Base-by-base conservation (phyloP, 2,888 invertebrate species). In the Euproctis similis region DNA sequence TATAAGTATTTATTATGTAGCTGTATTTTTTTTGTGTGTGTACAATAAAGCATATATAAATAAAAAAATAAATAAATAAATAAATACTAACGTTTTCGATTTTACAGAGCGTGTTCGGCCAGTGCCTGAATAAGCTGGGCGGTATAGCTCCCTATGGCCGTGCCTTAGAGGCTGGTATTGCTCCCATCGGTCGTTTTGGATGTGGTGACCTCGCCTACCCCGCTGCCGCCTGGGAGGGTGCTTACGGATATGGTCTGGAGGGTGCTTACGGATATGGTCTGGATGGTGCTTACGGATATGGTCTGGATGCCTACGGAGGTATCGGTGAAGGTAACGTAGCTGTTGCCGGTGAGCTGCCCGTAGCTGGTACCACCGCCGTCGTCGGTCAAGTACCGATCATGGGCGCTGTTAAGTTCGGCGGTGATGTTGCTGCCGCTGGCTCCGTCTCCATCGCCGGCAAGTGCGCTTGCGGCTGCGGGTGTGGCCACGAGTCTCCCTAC, bases 341-440 rank as follows among this genome's bases (percentile, higher is more conserved):
- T 8, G 60, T 63, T 24, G 40, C 40, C 14, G 64, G 66, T 10
- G 55, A 57, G 33, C 42, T 66, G 32, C 56, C 54, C 8, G 68
- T 63, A n/a, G 55, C 47, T 10, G 66, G 69, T 25, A 39, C 36
- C n/a, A 50, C 65, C 8, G 37, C 36, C 11, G 39, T 68, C 21
- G 46, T 44, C 8, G 70, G 70, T 11, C 53, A 52, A 24, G 50
- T 70, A 16, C 64, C 68, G 14, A 52, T 68, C 31, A 37, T 58
- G 25, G 67, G 66, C 1, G 48, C 50, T 17, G 67, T 70, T 7
- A 43, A 28, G 12, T 74, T 68, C 42, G 48, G 66, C 0, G 73
- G 71, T 2, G 27, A 38, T 19, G 49, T 68, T 4, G 47, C 53
- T 4, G 67, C 69, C 33, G 52, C 47, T 34, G 73, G 72, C 18